Base-by-base conservation (phyloP, 1,140 invertebrate genomes). In the Bombus confusus region DNA sequence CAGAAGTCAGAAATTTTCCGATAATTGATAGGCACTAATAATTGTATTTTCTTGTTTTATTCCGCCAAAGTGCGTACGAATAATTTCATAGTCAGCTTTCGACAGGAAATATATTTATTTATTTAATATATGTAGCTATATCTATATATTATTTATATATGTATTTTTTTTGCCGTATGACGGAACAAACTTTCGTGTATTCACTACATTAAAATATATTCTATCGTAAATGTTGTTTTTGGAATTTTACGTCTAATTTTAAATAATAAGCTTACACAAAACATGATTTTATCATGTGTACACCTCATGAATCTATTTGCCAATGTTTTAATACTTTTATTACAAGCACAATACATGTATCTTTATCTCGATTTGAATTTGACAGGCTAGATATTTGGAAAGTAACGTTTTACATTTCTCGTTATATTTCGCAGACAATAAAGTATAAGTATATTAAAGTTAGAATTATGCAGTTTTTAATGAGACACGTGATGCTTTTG, bases 101-200 rank as follows among this genome's bases (percentile, higher is more conserved):
- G 28, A 59, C 31, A 47, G 66, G 64, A 84, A 71, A 78, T 71
- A 71, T 84, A 84, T 84, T 83, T 69, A 82, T 78, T 85, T 73
- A 85, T 85, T 73, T 85, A 74, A 87, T 85, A 83, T 76, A 59
- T 74, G n/a, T 77, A 77, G 37, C 6, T 85, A 74, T 85, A 80
- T 85, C 34, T 76, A 82, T 76, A 86, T 71, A 83, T 75, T 76
- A 76, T 75, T 83, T 64, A 73, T 83, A 66, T 43, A 77, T 76
- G 59, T 88, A 84, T 57, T 52, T 77, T 28, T 76, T 66, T 84
- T 75, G 78, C 78, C 57, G 76, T 52, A 84, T 62, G 41, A 71
- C 76, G 76, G 12, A 80, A 80, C 39, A 62, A 79, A 84, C n/a
- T 71, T 34, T 79, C 66, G 66, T 80, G 76, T 80, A 84, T 75